These are phyloP conservation scores for Oxyura jamaicensis DNA, from an alignment of 2,113 vertebrate species.

Conservation along the genomic window DNA sequence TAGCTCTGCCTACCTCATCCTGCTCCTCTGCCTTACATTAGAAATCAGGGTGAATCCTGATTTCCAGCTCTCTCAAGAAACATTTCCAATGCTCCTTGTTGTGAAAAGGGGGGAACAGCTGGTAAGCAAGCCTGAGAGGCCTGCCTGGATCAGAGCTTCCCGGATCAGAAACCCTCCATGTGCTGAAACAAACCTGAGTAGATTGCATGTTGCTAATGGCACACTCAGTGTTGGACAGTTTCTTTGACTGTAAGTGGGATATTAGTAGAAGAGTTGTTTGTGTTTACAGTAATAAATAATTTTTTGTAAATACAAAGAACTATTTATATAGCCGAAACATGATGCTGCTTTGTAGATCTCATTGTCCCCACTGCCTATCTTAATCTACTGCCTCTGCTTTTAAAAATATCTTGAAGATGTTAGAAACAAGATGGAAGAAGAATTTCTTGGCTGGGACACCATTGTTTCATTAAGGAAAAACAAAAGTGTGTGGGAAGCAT, in stretches of 20 bases:
- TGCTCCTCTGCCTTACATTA: background rate
- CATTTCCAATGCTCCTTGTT: background rate
- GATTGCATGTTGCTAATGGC: background rate
- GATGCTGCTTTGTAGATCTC: background rate
- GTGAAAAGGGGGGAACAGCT: background rate
- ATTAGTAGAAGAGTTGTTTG: background rate
- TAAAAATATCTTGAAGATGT: background rate
- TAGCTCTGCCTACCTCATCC: background rate
- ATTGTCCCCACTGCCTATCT: background rate
- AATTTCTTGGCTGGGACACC: background rate
- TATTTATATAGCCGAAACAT: background rate
- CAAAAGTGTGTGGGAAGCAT: background rate
- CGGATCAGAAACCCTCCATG: background rate
- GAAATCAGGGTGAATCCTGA: fast-evolving
- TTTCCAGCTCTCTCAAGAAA: background rate
- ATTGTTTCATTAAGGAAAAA: background rate
- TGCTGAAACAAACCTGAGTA: background rate
- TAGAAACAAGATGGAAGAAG: background rate
- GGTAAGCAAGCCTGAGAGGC: background rate
- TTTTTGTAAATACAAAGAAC: background rate
- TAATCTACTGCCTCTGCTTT: background rate
- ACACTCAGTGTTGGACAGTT: background rate
- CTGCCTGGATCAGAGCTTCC: background rate
- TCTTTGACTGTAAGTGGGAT: background rate
- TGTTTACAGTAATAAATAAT: background rate